These are phyloP conservation scores for Cactoblastis cactorum DNA, from an alignment of 2,888 invertebrate species.

Conservation along the genomic window DNA sequence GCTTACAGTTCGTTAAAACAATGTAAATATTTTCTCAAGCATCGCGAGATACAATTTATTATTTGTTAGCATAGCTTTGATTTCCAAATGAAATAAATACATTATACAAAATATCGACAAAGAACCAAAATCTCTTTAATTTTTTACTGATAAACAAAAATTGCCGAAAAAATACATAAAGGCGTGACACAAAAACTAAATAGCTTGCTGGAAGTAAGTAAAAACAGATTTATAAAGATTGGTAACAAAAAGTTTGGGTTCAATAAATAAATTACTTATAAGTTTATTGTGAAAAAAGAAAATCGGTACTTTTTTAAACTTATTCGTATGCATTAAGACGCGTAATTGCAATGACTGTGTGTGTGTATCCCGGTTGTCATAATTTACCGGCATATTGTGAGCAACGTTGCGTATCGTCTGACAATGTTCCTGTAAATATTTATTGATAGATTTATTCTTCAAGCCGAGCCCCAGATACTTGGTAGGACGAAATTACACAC, in stretches of 20 bases:
- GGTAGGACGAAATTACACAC: constrained; percentile 62
- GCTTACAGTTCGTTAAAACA: constrained; percentile 37
- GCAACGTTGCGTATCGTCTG: constrained; percentile 59
- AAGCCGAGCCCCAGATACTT: constrained; percentile 43
- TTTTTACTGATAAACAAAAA: not conserved
- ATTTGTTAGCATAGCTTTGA: constrained; percentile 30
- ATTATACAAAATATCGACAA: constrained; percentile 17
- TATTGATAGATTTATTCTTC: constrained; percentile 67
- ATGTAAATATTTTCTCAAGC: constrained; percentile 35
- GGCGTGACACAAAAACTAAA: not conserved
- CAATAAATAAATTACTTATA: not conserved
- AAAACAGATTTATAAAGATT: not conserved
- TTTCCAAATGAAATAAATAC: constrained; percentile 27
- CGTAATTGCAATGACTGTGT: constrained; percentile 43
- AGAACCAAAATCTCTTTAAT: constrained; percentile 5
- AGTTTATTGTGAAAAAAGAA: not conserved
- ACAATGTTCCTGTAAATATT: constrained; percentile 65
- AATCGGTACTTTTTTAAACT: not conserved
- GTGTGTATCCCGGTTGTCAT: constrained; percentile 53
- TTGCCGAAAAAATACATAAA: not conserved
- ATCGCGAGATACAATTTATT: constrained; percentile 26
- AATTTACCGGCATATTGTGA: constrained; percentile 63
- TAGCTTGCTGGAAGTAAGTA: not conserved
- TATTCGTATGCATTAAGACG: not conserved
- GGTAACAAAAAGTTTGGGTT: not conserved